Percentiles rank a stretch among this genome's conserved stretches.
These are phyloP conservation scores for Stenotaenia linearis DNA, from an alignment of 2,888 invertebrate genomes.

Conservation along the genomic window DNA sequence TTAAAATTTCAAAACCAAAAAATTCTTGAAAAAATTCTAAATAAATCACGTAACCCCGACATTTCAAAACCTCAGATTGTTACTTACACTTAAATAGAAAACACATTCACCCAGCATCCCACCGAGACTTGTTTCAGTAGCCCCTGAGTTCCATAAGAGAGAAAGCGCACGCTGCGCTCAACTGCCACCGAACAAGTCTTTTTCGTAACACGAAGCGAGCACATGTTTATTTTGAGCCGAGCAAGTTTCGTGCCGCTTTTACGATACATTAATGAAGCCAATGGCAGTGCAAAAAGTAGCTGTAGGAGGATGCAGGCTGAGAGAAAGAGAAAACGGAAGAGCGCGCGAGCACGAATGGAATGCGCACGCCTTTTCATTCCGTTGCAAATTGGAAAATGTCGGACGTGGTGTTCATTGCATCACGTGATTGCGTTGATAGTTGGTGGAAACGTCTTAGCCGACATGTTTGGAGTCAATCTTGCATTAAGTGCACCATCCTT, in stretches of 20 bases:
- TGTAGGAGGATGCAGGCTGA: neutral
- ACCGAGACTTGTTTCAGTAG: neutral
- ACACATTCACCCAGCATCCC: neutral
- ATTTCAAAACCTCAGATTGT: no score
- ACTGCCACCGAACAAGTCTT: neutral
- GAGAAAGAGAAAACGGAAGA: neutral
- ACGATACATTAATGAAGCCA: neutral
- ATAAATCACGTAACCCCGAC: no score
- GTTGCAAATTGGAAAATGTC: neutral
- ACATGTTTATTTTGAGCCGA: neutral
- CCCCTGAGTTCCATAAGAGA: neutral
- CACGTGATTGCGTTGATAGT: neutral
- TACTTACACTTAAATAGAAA: no score
- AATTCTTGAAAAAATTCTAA: no score
- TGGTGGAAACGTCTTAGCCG: neutral
- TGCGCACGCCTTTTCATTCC: neutral
- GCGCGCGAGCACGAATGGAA: neutral
- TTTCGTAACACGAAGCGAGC: neutral
- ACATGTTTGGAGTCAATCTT: neutral
- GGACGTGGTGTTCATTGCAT: neutral
- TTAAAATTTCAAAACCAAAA: no score
- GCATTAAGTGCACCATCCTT: neutral
- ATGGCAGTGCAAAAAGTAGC: neutral
- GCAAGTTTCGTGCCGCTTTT: neutral
- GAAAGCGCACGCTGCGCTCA: neutral